Evolutionary conservation across 2,888 invertebrate genomes (phyloP).

Genomic region (Cremastinae sp.): DNA sequence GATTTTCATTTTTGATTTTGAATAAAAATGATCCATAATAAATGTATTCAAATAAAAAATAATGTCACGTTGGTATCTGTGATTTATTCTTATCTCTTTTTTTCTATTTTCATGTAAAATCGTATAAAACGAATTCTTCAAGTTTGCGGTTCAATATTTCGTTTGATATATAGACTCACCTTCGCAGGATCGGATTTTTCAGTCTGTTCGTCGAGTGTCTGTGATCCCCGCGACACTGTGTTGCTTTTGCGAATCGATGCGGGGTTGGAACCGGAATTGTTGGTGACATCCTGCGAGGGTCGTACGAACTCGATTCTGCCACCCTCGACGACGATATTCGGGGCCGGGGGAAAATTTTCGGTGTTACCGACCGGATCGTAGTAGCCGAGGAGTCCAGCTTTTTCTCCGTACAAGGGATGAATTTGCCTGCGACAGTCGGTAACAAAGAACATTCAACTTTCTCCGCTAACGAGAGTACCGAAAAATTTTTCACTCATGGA

Average conservation of each 20-base stretch:
- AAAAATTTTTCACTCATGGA: not conserved
- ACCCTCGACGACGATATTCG: constrained; percentile 81
- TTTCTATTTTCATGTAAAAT: no score
- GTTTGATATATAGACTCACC: constrained; percentile 65
- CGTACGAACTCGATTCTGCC: constrained; percentile 81
- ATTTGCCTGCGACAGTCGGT: constrained; percentile 78
- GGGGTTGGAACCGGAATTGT: constrained; percentile 67
- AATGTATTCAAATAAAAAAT: no score
- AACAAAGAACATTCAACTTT: constrained; percentile 61
- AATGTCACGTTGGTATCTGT: no score
- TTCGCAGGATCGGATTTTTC: constrained; percentile 78
- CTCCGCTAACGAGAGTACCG: not conserved
- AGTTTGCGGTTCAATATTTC: no score
- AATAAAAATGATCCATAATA: no score
- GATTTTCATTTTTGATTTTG: no score
- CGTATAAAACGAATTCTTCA: no score
- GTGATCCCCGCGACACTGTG: constrained; percentile 74
- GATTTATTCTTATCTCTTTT: no score
- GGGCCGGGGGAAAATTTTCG: constrained; percentile 78
- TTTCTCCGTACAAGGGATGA: constrained; percentile 79
- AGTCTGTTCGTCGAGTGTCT: constrained; percentile 73
- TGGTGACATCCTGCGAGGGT: constrained; percentile 78
- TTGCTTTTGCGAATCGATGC: constrained; percentile 59
- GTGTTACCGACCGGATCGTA: constrained; percentile 77
- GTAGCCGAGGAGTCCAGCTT: constrained; percentile 78